These are phyloP conservation scores for Lymantria dispar DNA, from an alignment of 2,888 invertebrate genomes.

Conservation along the genomic window DNA sequence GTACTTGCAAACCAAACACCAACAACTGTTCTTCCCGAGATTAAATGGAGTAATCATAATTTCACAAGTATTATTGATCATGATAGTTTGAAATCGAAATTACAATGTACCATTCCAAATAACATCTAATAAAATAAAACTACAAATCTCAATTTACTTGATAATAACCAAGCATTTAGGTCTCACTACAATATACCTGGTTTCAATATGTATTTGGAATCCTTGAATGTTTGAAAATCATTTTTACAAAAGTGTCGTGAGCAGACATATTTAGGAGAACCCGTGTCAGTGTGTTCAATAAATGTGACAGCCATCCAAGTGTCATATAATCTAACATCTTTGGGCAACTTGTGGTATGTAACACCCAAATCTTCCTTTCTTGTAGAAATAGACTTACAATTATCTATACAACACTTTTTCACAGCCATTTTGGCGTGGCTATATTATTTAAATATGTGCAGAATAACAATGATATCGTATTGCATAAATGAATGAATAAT, in stretches of 20 bases:
- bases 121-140: conserved; percentile 9
- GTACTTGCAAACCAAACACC: too few relatives aligned
- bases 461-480: background rate
- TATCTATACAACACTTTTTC: conserved; percentile 84
- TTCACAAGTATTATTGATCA: too few relatives aligned
- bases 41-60: too few relatives aligned
- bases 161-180: conserved; percentile 30
- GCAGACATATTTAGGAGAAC: conserved; percentile 85
- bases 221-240: conserved; percentile 87
- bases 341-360: conserved; percentile 89
- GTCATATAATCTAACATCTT: conserved; percentile 81
- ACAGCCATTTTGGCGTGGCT: conserved; percentile 75
- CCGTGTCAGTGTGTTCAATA: conserved; percentile 75
- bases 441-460: background rate
- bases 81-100: too few relatives aligned
- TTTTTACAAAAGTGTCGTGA: conserved; percentile 88
- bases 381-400: conserved; percentile 84
- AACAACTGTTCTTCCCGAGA: too few relatives aligned
- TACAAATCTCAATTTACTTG: conserved; percentile 18
- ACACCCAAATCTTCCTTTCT: conserved; percentile 86
- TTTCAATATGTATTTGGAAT: conserved; percentile 86
- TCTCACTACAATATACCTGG: conserved; percentile 64
- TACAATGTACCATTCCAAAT: conserved; percentile 16
- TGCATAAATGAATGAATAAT: background rate
- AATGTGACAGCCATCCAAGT: conserved; percentile 86